Evolutionary conservation across 1,140 invertebrate genomes (phyloP).

Genomic region (Arctopsyche grandis): DNA sequence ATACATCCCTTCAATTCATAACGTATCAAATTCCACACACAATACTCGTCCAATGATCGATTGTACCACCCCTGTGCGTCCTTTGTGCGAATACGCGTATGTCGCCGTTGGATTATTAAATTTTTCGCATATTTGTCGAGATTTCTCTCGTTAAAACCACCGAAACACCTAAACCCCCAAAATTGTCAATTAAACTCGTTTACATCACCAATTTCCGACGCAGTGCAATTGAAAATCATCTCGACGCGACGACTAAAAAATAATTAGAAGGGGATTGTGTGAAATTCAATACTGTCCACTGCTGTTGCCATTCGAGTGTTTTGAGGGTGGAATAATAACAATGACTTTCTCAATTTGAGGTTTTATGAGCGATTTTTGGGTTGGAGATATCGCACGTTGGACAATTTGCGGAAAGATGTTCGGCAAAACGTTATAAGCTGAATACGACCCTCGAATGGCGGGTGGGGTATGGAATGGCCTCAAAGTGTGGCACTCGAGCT

Average conservation of each 20-base stretch:
- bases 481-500: slow-evolving; percentile 51
- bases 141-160: not conserved
- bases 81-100: not conserved
- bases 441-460: not conserved
- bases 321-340: not conserved
- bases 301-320: not conserved
- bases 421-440: not conserved
- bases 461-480: slow-evolving; percentile 21
- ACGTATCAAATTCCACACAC: slow-evolving; percentile 17
- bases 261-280: slow-evolving; percentile 23
- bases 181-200: slow-evolving; percentile 18
- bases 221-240: not conserved
- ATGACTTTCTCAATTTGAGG: not conserved
- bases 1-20: slow-evolving; percentile 13
- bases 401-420: too few species aligned
- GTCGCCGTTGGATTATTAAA: slow-evolving; percentile 15
- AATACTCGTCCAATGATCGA: slow-evolving; percentile 19
- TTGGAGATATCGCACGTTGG: too few species aligned
- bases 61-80: not conserved
- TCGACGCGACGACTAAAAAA: slow-evolving; percentile 23
- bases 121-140: not conserved
- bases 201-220: too few species aligned
- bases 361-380: not conserved
- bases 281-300: slow-evolving; percentile 16
- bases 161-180: not conserved